Conservation (phyloP, 2,888 invertebrate genomes). For the Cantharis rustica region DNA sequence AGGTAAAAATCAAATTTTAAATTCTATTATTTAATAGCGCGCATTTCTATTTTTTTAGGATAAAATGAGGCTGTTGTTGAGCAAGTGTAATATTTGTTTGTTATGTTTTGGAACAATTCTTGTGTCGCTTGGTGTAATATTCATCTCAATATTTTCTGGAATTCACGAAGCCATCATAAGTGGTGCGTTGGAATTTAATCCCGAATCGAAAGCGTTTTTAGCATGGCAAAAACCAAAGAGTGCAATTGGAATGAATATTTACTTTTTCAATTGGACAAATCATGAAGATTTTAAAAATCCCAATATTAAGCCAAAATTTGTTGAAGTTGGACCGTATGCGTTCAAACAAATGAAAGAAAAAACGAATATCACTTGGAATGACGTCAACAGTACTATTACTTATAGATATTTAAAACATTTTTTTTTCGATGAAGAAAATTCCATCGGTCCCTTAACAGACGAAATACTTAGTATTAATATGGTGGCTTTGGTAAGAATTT, state of each 20-base stretch:
- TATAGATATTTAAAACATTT: constrained; percentile 71
- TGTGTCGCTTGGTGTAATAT: neutral
- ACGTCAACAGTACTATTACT: constrained; percentile 70
- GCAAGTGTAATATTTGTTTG: neutral
- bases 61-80: neutral
- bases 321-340: constrained; percentile 67
- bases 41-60: neutral
- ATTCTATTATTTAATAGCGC: neutral
- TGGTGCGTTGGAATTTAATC: constrained; percentile 1
- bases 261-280: constrained; percentile 53
- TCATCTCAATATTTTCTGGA: neutral
- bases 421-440: constrained; percentile 66
- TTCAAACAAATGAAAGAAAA: constrained; percentile 72
- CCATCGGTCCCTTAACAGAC: constrained; percentile 58
- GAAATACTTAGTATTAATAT: constrained; percentile 75
- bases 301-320: constrained; percentile 62
- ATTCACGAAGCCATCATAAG: neutral
- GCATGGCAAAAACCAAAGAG: constrained; percentile 12
- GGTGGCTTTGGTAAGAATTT: constrained; percentile 71
- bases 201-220: neutral
- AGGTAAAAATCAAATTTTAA: neutral
- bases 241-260: constrained; percentile 42
- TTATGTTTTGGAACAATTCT: neutral
- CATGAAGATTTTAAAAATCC: constrained; percentile 60
- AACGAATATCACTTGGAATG: constrained; percentile 73